Evolutionary conservation across 2,888 invertebrate species (phyloP).

Genomic region (Steinernema hermaphroditum): DNA sequence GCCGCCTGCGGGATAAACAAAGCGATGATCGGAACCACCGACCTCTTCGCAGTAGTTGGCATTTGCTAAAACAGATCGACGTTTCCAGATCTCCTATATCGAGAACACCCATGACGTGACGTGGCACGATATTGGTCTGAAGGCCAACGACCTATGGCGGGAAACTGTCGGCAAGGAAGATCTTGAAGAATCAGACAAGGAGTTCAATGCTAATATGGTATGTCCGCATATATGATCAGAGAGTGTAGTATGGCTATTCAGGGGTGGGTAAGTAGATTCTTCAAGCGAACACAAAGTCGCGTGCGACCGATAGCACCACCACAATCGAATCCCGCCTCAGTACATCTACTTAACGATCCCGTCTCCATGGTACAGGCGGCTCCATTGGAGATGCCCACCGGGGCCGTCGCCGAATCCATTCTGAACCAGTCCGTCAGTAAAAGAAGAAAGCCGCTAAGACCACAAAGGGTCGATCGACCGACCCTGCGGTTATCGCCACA

Average conservation of each 20-base stretch:
- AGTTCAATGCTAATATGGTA: constrained; percentile 26
- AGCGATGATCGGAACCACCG: constrained; percentile 10
- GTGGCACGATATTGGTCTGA: constrained; percentile 23
- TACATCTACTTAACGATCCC: background rate
- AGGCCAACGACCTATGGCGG: constrained; percentile 6
- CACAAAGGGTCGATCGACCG: background rate
- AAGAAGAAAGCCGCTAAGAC: constrained; percentile 4
- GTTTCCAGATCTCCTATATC: constrained; percentile 19
- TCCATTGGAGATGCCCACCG: constrained; percentile 25
- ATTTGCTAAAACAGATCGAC: constrained; percentile 12
- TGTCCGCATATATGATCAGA: no score
- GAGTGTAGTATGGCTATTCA: background rate
- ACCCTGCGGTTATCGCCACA: constrained; percentile 8
- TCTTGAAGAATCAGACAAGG: background rate
- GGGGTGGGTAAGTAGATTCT: constrained; percentile 25
- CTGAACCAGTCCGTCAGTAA: constrained; percentile 12
- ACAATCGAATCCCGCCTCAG: background rate
- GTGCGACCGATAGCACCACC: background rate
- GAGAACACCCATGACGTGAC: constrained; percentile 26
- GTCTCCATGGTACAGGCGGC: constrained; percentile 17
- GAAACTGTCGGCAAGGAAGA: background rate
- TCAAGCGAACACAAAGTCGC: background rate
- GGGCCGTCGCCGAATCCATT: constrained; percentile 7
- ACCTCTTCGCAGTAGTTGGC: constrained; percentile 9
- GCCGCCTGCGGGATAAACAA: constrained; percentile 28